phyloP scores from a whole-genome alignment of 1,140 invertebrate genomes.

The Drosophila tropicalis region DNA sequence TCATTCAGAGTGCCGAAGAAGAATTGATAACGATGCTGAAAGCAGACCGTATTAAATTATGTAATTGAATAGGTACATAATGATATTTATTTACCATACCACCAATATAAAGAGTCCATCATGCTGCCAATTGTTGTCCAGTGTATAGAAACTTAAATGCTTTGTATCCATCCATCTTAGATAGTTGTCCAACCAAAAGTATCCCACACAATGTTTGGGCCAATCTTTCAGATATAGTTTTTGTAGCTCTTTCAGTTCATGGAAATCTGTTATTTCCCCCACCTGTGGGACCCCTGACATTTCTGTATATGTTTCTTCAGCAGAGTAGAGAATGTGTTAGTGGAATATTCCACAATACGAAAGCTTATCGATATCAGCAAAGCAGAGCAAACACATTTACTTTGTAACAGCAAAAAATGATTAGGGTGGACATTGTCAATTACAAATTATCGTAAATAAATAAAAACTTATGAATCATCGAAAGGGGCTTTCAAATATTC shows the following conservation, averaged over 20 bases:
- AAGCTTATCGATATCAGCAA: not conserved
- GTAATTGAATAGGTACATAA: too few relatives aligned
- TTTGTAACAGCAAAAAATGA: not conserved
- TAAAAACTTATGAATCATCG: too few relatives aligned
- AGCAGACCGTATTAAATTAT: not conserved
- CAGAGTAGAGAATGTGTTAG: not conserved
- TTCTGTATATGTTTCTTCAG: slow-evolving; percentile 1
- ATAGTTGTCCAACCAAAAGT: slow-evolving; percentile 70
- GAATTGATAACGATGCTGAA: slow-evolving; percentile 77
- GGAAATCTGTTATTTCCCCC: slow-evolving; percentile 34
- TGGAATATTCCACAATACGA: not conserved
- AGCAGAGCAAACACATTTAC: not conserved
- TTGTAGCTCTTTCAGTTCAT: slow-evolving; percentile 41
- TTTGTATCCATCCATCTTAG: slow-evolving; percentile 45
- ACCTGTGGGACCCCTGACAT: slow-evolving; percentile 28
- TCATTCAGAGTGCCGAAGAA: slow-evolving; percentile 67
- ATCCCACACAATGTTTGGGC: slow-evolving; percentile 61
- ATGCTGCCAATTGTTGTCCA: slow-evolving; percentile 48
- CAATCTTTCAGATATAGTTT: slow-evolving; percentile 55
- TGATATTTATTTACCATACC: slow-evolving; percentile 30
- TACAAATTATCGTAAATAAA: not conserved
- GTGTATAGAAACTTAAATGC: slow-evolving; percentile 49
- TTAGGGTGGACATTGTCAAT: not conserved
- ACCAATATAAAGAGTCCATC: slow-evolving; percentile 64
- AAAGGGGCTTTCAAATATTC: too few relatives aligned